phyloP scores from a whole-genome alignment of 2,113 vertebrate genomes.

The Dasyornis broadbenti region DNA sequence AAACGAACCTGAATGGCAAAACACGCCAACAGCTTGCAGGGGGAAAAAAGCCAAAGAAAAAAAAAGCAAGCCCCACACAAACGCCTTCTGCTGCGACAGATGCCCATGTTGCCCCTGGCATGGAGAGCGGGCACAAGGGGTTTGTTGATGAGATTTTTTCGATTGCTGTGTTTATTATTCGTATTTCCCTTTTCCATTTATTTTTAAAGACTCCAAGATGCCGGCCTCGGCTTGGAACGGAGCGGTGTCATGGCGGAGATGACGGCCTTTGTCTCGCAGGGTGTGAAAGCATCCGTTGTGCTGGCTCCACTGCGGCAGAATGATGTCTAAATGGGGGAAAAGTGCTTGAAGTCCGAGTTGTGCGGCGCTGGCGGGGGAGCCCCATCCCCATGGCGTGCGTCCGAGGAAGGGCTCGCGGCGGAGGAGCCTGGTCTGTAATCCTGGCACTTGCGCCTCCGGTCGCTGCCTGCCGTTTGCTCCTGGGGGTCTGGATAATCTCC shows the following conservation, averaged over 20 bases:
- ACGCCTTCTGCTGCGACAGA: slow-evolving; percentile 73
- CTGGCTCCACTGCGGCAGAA: slow-evolving; percentile 72
- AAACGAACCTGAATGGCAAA: slow-evolving; percentile 73
- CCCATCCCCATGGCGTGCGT: slow-evolving; percentile 50
- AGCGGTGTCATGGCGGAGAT: slow-evolving; percentile 77
- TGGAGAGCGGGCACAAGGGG: slow-evolving; percentile 60
- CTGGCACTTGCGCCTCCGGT: slow-evolving; percentile 75
- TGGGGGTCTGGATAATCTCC: slow-evolving; percentile 73
- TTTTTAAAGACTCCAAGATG: slow-evolving; percentile 67
- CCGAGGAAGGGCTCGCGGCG: slow-evolving; percentile 55
- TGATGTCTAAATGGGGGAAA: slow-evolving; percentile 65
- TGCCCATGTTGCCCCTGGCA: slow-evolving; percentile 77
- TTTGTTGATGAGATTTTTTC: slow-evolving; percentile 59
- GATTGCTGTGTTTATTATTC: slow-evolving; percentile 65
- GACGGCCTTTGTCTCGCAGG: slow-evolving; percentile 80
- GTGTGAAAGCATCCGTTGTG: slow-evolving; percentile 77
- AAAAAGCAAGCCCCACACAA: slow-evolving; percentile 27
- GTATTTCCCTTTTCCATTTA: slow-evolving; percentile 58
- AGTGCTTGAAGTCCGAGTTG: slow-evolving; percentile 67
- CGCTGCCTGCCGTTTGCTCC: slow-evolving; percentile 74
- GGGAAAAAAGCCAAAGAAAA: background rate
- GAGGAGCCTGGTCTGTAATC: slow-evolving; percentile 69
- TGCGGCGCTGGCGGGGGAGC: slow-evolving; percentile 55
- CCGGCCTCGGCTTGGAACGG: slow-evolving; percentile 70
- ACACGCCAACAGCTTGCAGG: slow-evolving; percentile 59